These are phyloP conservation scores for Calameuta pallipes DNA, from an alignment of 2,888 invertebrate genomes.

Conservation along the genomic window DNA sequence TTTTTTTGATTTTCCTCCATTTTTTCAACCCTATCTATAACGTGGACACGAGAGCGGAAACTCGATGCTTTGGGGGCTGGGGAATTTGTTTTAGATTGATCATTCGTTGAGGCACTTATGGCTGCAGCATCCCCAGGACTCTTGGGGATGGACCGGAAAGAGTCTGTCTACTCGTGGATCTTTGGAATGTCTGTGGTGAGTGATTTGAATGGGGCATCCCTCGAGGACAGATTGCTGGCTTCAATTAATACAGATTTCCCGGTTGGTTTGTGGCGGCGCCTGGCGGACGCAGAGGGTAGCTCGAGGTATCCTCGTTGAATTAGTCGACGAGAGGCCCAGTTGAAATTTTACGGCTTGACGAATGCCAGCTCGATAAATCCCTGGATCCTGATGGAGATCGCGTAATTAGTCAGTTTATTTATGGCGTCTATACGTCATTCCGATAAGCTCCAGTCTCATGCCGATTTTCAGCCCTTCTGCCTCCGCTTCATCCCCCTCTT, in stretches of 20 bases:
- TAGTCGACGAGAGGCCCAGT: constrained; percentile 18
- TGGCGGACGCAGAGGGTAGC: not conserved
- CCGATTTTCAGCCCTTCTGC: not conserved
- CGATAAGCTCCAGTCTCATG: constrained; percentile 14
- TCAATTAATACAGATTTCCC: not conserved
- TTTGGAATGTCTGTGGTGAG: not conserved
- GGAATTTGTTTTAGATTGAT: not conserved
- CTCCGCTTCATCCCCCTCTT: not conserved
- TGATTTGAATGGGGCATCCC: not conserved
- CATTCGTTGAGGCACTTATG: not conserved
- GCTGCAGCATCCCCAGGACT: not conserved
- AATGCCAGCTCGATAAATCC: constrained; percentile 26
- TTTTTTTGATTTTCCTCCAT: not conserved
- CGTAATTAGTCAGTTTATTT: constrained; percentile 29
- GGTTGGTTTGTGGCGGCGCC: not conserved
- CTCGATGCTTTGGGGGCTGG: not conserved
- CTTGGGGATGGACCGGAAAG: not conserved
- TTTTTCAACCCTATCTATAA: not conserved
- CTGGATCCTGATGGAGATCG: constrained; percentile 27
- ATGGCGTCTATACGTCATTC: constrained; percentile 23
- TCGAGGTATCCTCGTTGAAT: not conserved
- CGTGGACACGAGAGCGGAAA: not conserved
- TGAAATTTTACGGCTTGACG: constrained; percentile 30
- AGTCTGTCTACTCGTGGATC: not conserved
- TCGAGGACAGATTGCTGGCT: not conserved